Evolutionary conservation across 2,888 invertebrate species (phyloP).

Genomic region (Peribatodes rhomboidaria): DNA sequence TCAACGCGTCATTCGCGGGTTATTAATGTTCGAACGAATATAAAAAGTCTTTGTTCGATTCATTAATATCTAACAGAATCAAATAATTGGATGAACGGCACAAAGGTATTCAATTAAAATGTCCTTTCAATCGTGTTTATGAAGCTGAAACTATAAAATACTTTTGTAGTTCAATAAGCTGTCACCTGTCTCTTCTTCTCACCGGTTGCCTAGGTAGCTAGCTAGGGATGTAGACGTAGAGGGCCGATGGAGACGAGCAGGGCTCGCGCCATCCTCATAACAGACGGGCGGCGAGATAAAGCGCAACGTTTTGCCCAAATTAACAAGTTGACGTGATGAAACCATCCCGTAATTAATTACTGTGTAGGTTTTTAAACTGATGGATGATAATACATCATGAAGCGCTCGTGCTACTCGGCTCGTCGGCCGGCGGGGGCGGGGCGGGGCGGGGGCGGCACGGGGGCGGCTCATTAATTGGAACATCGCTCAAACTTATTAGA

Average conservation of each 20-base stretch:
- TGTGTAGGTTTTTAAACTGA: constrained; percentile 27
- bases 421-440: not conserved
- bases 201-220: too few species aligned
- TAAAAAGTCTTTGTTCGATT: not conserved
- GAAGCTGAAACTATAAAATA: not conserved
- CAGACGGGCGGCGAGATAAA: not conserved
- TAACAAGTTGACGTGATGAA: constrained; percentile 14
- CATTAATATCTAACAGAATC: not conserved
- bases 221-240: too few species aligned
- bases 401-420: not conserved
- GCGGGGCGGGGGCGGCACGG: constrained; percentile 3
- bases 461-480: constrained; percentile 24
- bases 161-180: not conserved
- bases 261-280: not conserved
- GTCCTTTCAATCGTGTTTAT: not conserved
- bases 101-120: not conserved
- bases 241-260: not conserved
- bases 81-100: not conserved
- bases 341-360: constrained; percentile 24
- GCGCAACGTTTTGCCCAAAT: not conserved
- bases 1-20: not conserved
- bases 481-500: constrained; percentile 31
- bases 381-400: constrained; percentile 28
- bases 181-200: too few species aligned
- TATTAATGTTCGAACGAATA: not conserved